Evolutionary conservation across 2,888 invertebrate species (phyloP).

Genomic region (Epistrophe grossulariae): DNA sequence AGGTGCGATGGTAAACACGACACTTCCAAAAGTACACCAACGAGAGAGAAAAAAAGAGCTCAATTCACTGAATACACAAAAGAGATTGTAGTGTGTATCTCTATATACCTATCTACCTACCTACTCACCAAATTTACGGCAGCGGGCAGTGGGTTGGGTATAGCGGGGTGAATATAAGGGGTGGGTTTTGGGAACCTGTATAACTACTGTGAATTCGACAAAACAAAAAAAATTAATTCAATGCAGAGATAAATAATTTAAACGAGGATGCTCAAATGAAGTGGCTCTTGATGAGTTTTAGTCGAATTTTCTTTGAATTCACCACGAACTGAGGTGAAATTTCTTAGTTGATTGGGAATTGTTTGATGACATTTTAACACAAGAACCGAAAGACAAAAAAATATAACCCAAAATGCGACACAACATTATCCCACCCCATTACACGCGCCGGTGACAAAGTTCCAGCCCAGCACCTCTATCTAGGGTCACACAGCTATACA

Average conservation of each 20-base stretch:
- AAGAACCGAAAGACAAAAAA: slow-evolving; percentile 25
- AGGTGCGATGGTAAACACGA: slow-evolving; percentile 82
- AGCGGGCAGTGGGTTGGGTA: background rate
- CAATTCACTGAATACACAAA: slow-evolving; percentile 62
- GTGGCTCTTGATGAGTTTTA: slow-evolving; percentile 35
- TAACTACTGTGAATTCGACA: background rate
- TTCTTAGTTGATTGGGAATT: background rate
- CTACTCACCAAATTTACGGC: slow-evolving; percentile 32
- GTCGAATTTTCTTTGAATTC: slow-evolving; percentile 52
- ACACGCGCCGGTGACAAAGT: slow-evolving; percentile 65
- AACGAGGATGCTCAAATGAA: slow-evolving; percentile 56
- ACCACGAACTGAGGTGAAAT: slow-evolving; percentile 52
- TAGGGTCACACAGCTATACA: slow-evolving; percentile 68
- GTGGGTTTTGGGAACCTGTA: background rate
- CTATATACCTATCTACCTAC: background rate
- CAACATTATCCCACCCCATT: slow-evolving; percentile 67
- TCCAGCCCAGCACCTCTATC: slow-evolving; percentile 71
- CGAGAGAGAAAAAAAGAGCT: slow-evolving; percentile 68
- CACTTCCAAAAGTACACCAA: slow-evolving; percentile 77
- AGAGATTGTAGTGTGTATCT: slow-evolving; percentile 52
- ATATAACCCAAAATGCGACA: slow-evolving; percentile 29
- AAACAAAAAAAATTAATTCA: slow-evolving; percentile 5
- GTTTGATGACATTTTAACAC: slow-evolving; percentile 3
- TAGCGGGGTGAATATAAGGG: background rate
- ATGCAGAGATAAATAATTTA: slow-evolving; percentile 55